Base-by-base conservation (phyloP, 2,888 invertebrate genomes). In the Drosophila parthenogenetica region DNA sequence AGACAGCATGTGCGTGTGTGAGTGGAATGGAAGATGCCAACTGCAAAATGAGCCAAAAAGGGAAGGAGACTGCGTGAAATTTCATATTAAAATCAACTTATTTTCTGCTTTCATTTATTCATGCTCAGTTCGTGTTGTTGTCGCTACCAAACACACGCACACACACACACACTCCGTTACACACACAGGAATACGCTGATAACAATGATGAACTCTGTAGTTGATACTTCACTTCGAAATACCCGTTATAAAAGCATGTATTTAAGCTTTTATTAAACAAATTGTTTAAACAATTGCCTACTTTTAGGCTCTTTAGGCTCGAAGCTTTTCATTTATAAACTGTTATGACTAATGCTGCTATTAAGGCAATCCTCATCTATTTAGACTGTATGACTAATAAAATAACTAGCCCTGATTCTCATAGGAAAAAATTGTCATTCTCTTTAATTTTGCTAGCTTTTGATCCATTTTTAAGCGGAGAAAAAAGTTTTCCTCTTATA, bases 11-110 rank as follows among this genome's bases (percentile, higher is more conserved):
- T 1, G 35, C 7, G 37, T 7, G 57, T 16, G 22, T 29, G 29
- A 29, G 29, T 8, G 29, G 8, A 8, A 29, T 8, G 29, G 29
- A 29, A 35, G 22, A 3, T 50, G 55, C 58, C 37, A 62, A 55
- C 76, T 63, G 60, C 40, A 66, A 66, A 62, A 45, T 61, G 57
- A 66, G 73, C 29, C 61, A 55, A 69, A 45, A 25, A 45, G 40
- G 46, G 45, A 69, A 70, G 68, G 71, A 79, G 79, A 53, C 67
- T 78, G 89, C 85, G 79, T 86, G 86, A 86, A 86, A 86, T 87
- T 86, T 79, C 88, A 88, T 86, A 86, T 86, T 86, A 86, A 89
- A 79, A 89, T 86, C 83, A 89, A 89, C 85, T 86, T 88, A 89
- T 86, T 86, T 86, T 86, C 88, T 85, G 80, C 86, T 89, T 89